These are phyloP conservation scores for Salminus brasiliensis DNA, from an alignment of 2,113 vertebrate genomes.

Conservation along the genomic window DNA sequence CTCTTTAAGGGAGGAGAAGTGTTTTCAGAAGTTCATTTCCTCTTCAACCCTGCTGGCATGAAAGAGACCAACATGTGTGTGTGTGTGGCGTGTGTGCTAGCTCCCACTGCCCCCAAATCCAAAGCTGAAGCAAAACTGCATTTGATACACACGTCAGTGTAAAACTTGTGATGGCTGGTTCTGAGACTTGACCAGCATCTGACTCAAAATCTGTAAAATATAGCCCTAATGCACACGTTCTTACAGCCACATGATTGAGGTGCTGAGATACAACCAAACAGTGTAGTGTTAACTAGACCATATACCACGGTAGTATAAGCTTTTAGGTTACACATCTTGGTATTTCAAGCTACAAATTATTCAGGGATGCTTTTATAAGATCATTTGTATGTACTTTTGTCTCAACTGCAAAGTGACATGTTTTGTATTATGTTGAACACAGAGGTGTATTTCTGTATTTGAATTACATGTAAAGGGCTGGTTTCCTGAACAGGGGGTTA, in stretches of 20 bases:
- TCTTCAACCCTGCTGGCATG: not conserved
- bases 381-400: too few species aligned
- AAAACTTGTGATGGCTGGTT: not conserved
- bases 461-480: too few species aligned
- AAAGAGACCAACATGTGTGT: constrained; percentile 23
- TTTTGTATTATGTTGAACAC: too few species aligned
- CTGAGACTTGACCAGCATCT: not conserved
- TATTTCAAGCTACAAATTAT: too few species aligned
- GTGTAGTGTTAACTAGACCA: too few species aligned
- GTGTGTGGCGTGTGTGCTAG: constrained; percentile 26
- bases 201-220: not conserved
- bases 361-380: too few species aligned
- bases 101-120: constrained; percentile 2
- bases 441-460: too few species aligned
- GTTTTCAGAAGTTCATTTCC: constrained; percentile 23
- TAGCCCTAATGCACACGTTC: not conserved
- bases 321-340: too few species aligned
- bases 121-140: not conserved
- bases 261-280: not conserved
- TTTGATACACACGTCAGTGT: not conserved
- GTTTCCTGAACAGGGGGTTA: too few species aligned
- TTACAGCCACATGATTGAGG: not conserved
- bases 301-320: too few species aligned
- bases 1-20: constrained; percentile 16
- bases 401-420: too few species aligned